Conservation (phyloP, 1,140 invertebrate species). For the Wasmannia auropunctata region DNA sequence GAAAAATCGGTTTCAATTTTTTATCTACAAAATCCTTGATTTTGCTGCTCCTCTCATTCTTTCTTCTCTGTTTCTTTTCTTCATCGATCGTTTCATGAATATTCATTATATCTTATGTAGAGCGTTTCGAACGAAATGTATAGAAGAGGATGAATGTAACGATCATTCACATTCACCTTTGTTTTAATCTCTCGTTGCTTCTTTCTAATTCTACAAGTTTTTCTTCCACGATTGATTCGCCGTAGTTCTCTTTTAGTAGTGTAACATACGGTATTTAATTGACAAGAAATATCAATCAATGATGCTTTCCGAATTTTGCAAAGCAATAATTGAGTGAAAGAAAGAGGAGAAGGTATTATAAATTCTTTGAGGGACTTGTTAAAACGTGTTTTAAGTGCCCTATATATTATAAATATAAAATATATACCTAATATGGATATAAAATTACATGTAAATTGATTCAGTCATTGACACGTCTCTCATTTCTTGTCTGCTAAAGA, state of each 20-base stretch:
- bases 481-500: neutral
- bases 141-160: constrained; percentile 5
- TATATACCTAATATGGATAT: neutral
- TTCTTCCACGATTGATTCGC: constrained; percentile 73
- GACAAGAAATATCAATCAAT: constrained; percentile 82
- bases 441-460: constrained; percentile 11
- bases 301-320: constrained; percentile 63
- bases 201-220: constrained; percentile 72
- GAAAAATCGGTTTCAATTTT: constrained; percentile 74
- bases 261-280: constrained; percentile 78
- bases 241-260: constrained; percentile 70
- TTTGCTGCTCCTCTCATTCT: constrained; percentile 40
- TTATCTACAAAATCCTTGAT: constrained; percentile 68
- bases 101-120: constrained; percentile 80
- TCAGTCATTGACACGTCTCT: neutral
- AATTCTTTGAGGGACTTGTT: neutral
- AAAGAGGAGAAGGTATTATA: neutral
- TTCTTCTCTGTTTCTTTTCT: constrained; percentile 28
- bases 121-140: constrained; percentile 20
- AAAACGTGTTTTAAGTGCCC: neutral
- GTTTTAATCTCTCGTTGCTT: constrained; percentile 69
- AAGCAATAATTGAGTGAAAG: constrained; percentile 59
- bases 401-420: neutral
- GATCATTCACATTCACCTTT: constrained; percentile 62
- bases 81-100: constrained; percentile 73